Percentiles rank a stretch among this genome's conserved stretches.
Evolutionary conservation across 2,797 vertebrate genomes (phyloP).

Genomic region (Catamblyrhynchus diadema): DNA sequence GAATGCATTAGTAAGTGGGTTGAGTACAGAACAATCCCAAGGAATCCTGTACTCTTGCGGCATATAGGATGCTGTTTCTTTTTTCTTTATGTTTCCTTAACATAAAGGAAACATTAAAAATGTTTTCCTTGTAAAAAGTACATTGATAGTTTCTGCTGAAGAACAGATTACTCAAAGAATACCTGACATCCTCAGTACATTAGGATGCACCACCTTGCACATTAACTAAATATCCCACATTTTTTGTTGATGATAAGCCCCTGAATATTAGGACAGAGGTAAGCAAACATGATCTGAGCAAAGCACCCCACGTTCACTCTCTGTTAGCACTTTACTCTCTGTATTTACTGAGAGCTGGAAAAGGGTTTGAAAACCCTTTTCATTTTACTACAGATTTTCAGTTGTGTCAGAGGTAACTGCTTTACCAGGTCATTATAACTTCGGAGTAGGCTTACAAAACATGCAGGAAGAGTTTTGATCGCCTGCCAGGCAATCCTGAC

Average conservation of each 20-base stretch:
- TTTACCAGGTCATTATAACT: not conserved
- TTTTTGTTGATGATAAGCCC: not conserved
- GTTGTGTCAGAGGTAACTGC: not conserved
- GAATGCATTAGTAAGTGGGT: not conserved
- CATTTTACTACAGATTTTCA: not conserved
- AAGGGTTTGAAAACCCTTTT: not conserved
- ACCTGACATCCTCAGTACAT: not conserved
- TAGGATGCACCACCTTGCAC: not conserved
- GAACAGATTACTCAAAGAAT: not conserved
- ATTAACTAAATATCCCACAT: not conserved
- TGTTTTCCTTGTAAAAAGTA: not conserved
- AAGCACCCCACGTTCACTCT: not conserved
- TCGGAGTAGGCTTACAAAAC: not conserved
- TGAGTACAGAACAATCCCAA: not conserved
- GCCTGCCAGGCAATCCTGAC: not conserved
- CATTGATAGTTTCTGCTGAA: accelerated
- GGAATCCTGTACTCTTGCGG: not conserved
- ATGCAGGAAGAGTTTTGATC: not conserved
- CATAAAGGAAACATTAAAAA: too few species aligned
- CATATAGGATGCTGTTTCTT: accelerated
- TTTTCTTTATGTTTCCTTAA: not conserved
- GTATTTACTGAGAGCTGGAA: not conserved
- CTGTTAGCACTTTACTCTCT: not conserved
- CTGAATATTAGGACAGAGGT: not conserved
- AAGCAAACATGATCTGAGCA: not conserved